Percentiles rank a stretch among this genome's conserved stretches.
Evolutionary conservation across 2,113 vertebrate genomes (phyloP).

Genomic region (Xyliphius kryptos): DNA sequence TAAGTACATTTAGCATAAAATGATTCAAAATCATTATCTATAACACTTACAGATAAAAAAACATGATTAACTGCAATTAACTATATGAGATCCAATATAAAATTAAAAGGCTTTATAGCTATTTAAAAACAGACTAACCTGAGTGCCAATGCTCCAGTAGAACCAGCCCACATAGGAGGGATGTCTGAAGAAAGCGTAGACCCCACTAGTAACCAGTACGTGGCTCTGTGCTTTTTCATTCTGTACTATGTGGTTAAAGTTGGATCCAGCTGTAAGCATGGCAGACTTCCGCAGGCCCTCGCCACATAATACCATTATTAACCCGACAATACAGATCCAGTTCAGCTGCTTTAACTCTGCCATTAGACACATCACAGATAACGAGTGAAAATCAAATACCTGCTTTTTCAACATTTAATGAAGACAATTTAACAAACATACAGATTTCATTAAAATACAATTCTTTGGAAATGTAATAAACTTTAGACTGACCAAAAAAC

Average conservation of each 20-base stretch:
- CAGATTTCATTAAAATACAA: no score
- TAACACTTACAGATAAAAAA: no score
- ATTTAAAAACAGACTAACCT: conserved; percentile 61
- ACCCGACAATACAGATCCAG: conserved; percentile 82
- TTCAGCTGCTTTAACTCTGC: conserved; percentile 86
- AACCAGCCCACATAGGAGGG: conserved; percentile 98
- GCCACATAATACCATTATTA: conserved; percentile 88
- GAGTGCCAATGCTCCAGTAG: conserved; percentile 97
- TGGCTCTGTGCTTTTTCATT: conserved; percentile 93
- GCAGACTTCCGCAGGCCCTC: conserved; percentile 87
- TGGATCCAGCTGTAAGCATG: conserved; percentile 95
- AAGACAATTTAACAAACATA: no score
- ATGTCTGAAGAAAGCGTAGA: conserved; percentile 89
- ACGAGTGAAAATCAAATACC: not conserved
- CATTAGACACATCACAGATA: not conserved
- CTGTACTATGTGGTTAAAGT: conserved; percentile 98
- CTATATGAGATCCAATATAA: no score
- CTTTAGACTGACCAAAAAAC: no score
- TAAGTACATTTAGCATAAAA: no score
- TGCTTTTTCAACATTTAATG: not conserved
- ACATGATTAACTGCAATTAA: no score
- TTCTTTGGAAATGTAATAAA: no score
- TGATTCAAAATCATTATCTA: no score
- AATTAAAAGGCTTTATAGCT: not conserved
- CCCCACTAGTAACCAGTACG: conserved; percentile 84